phyloP scores from a whole-genome alignment of 1,140 invertebrate species.

The Drosophila ironensis region DNA sequence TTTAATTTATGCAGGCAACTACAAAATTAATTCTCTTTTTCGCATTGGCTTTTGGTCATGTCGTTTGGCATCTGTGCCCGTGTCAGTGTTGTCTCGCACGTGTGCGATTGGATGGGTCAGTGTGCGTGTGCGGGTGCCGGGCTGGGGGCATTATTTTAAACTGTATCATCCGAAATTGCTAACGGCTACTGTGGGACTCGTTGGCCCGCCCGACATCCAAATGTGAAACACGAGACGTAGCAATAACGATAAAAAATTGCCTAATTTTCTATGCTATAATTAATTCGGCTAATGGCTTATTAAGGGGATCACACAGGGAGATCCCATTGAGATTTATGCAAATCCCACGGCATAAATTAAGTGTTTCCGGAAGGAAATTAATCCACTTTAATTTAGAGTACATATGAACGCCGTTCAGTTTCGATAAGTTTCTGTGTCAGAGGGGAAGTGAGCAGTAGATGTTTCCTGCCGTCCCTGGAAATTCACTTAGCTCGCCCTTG shows the following conservation, averaged over 20 bases:
- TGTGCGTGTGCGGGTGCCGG: neutral
- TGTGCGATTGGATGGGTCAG: constrained; percentile 20
- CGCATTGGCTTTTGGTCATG: constrained; percentile 45
- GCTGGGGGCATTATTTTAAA: constrained; percentile 35
- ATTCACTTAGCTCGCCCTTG: neutral
- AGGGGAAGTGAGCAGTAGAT: neutral
- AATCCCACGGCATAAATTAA: constrained; percentile 28
- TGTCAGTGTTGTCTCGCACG: constrained; percentile 37
- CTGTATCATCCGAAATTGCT: constrained; percentile 40
- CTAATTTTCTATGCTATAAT: constrained; percentile 59
- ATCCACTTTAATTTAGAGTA: constrained; percentile 20
- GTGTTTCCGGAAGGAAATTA: constrained; percentile 12
- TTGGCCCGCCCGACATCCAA: constrained; percentile 41
- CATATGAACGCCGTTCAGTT: neutral
- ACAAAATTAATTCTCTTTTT: constrained; percentile 66
- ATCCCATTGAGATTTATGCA: constrained; percentile 18
- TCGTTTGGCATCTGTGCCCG: constrained; percentile 35
- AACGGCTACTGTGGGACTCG: constrained; percentile 32
- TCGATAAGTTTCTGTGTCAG: neutral
- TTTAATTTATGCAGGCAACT: constrained; percentile 74
- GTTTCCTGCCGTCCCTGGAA: no score
- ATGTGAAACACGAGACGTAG: constrained; percentile 59
- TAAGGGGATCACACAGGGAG: constrained; percentile 10
- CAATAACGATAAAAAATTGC: constrained; percentile 56
- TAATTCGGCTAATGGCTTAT: constrained; percentile 47